Evolutionary conservation across 2,113 vertebrate species (phyloP), one percentile per base, ranked within the genome.

Genomic region (Sander lucioperca): DNA sequence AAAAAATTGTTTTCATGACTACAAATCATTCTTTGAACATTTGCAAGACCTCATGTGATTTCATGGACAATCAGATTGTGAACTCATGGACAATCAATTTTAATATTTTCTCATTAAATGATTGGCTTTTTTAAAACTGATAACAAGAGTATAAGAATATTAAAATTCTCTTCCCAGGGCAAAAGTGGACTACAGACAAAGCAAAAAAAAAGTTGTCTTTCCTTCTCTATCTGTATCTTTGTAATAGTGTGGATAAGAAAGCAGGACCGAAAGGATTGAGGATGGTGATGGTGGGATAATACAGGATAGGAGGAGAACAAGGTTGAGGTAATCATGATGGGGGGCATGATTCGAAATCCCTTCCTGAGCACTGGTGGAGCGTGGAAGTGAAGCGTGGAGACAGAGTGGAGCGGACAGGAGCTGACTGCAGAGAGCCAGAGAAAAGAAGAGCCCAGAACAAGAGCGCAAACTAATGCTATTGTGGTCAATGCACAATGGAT

Each of bases 401-500:
- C 92, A 91, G 94, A 96, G 93, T 95, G 96, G 96, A 97, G 96
- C 94, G 92, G 96, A 96, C 92, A 95, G 95, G 94, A 90, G 77
- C 95, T 95, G 95, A 96, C 94, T 95, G 95, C 94, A 94, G 86
- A 93, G 77, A 87, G 86, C 86, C 76, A 79, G 79, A 92, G 95
- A 95, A 95, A 95, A 94, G 95, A 94, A 86, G 87, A 86, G 86
- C 72, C 85, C 80, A 79, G 93, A 88, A 92, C 91, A 90, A 86
- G 90, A 91, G 93, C 94, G 94, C 95, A 94, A 95, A 96, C 95
- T 95, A 96, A 96, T 94, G 93, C 96, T 93, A 95, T 96, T 97
- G 96, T 96, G 87, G 91, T 79, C 84, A 85, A 85, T 87, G 89
- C 94, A 96, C 96, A 96, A 96, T 95, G 93, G 94, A 77, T 89